A percentile compares a stretch with the other conserved stretches of the same genome.
Evolutionary conservation across 23 tunicate genomes (phyloP).

Genomic region (Ciona savignyi): DNA sequence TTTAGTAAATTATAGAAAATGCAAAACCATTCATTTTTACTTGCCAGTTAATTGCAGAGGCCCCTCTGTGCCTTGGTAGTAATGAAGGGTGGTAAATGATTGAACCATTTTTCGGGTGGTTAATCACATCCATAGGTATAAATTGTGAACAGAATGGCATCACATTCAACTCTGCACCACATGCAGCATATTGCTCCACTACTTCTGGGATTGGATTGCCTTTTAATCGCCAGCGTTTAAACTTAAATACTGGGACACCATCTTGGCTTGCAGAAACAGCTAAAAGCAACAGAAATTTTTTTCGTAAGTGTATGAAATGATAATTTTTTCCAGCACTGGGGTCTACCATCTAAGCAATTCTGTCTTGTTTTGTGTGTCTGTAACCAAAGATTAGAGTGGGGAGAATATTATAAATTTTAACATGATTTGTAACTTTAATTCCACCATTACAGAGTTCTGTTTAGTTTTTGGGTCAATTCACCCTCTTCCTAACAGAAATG

Average conservation of each 20-base stretch:
- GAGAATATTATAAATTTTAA: no score
- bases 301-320: no score
- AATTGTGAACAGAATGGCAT: constrained; percentile 94
- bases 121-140: constrained; percentile 93
- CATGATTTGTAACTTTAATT: no score
- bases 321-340: no score
- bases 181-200: constrained; percentile 44
- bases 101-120: constrained; percentile 89
- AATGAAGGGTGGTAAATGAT: constrained; percentile 94
- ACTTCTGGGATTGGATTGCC: constrained; percentile 87
- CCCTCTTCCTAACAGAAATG: no score
- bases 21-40: no score
- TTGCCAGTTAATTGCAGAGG: constrained; percentile 95
- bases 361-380: no score
- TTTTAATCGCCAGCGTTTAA: constrained; percentile 86
- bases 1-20: no score
- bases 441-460: no score
- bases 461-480: no score
- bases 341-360: no score
- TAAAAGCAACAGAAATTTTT: constrained; percentile 16
- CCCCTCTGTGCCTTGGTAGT: constrained; percentile 82
- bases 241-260: constrained; percentile 89
- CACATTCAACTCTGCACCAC: constrained; percentile 92
- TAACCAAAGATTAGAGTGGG: no score
- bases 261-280: constrained; percentile 82